These are phyloP conservation scores for Elgaria multicarinata DNA, from an alignment of 2,113 vertebrate species.

Conservation along the genomic window DNA sequence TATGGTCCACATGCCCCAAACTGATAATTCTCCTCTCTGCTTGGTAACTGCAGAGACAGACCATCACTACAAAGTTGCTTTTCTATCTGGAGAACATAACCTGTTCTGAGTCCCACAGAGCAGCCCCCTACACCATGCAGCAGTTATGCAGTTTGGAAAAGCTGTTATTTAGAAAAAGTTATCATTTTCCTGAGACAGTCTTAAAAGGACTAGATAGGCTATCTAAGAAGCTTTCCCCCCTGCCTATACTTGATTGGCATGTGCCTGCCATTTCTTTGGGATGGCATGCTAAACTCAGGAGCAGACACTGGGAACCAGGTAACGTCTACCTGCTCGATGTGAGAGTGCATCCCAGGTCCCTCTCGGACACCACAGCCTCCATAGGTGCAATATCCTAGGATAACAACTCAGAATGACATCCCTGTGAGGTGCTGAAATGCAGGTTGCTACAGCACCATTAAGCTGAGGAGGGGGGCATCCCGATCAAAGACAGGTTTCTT, in stretches of 20 bases:
- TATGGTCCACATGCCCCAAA: constrained; percentile 58
- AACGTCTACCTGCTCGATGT: background rate
- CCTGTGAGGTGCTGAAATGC: constrained; percentile 22
- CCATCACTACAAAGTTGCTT: constrained; percentile 34
- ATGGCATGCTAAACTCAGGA: background rate
- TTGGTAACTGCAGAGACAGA: constrained; percentile 26
- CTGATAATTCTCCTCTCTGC: constrained; percentile 43
- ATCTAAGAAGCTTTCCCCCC: constrained; percentile 43
- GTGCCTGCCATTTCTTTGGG: background rate
- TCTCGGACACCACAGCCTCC: background rate
- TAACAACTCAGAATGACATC: background rate
- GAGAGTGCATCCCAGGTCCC: background rate
- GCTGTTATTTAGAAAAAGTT: constrained; percentile 40
- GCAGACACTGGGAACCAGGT: background rate
- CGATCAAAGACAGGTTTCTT: constrained; percentile 14
- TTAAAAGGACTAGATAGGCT: constrained; percentile 42
- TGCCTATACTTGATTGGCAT: constrained; percentile 9
- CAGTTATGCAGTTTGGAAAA: background rate
- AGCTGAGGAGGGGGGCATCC: background rate
- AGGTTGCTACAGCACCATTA: constrained; percentile 12
- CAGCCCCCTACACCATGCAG: constrained; percentile 27
- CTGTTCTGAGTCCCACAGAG: constrained; percentile 21
- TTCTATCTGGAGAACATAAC: constrained; percentile 32
- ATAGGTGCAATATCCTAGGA: background rate
- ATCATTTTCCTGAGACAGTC: constrained; percentile 66